Base-by-base conservation (phyloP, 1,140 invertebrate genomes). In the Rhynchophorus ferrugineus region DNA sequence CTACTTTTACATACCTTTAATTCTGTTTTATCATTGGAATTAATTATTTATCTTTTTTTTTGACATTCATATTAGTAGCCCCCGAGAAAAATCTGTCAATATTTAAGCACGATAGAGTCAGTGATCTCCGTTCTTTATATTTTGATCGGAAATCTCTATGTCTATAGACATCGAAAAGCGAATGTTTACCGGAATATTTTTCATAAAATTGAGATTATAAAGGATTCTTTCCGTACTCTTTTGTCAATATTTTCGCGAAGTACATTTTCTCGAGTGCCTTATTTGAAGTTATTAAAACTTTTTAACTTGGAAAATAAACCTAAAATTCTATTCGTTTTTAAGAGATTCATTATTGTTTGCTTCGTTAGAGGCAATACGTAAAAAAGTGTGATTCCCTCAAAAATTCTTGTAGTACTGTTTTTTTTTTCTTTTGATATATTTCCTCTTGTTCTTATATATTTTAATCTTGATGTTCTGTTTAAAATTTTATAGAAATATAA, bases 141-240 rank as follows among this genome's bases (percentile, higher is more conserved):
- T 62, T 62, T 62, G 56, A 62, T 62, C 61, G 61, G 56, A 53
- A 61, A 64, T 64, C 62, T 63, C 61, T 64, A 53, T 64, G 62
- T 64, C 62, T 64, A 64, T 64, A 64, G 62, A 64, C 62, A 58
- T 60, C 61, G 58, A 11, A 57, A 51, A 50, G n/a, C 49, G 57
- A 60, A 52, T 60, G 62, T 64, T 64, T 64, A 56, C 62, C 56
- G 60, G 58, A 58, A 64, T 64, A 64, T 64, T 64, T 64, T 64
- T 59, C 62, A 64, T 61, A 64, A 64, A 62, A 64, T 62, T 64
- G 61, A 62, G 60, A 64, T 64, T 64, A 64, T 61, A 64, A 57
- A 54, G 54, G 50, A 59, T 61, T 44, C 49, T 54, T 29, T 29
- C 57, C 59, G 59, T 56, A 63, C 59, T 53, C 54, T 57, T 51